Evolutionary conservation across 2,797 vertebrate species (phyloP).

Genomic region (Chaenodraco wilsoni): DNA sequence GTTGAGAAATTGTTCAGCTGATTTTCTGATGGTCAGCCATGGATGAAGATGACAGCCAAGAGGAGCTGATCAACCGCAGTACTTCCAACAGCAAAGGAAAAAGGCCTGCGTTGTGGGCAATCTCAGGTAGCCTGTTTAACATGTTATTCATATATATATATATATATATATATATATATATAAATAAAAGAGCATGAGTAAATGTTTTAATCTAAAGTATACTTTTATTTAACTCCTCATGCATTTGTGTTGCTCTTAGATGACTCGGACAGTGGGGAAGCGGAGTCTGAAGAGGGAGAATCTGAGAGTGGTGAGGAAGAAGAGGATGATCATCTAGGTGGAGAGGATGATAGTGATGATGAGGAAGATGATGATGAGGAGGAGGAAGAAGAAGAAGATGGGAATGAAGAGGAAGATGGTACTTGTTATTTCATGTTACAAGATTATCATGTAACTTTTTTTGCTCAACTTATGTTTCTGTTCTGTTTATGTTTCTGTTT

Average conservation of each 20-base stretch:
- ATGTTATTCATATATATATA: background rate
- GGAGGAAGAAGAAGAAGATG: conserved; percentile 80
- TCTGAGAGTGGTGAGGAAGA: conserved; percentile 79
- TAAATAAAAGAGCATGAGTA: too few species aligned
- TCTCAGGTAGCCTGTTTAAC: conserved; percentile 55
- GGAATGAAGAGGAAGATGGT: conserved; percentile 83
- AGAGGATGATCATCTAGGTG: conserved; percentile 70
- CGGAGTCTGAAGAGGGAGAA: conserved; percentile 84
- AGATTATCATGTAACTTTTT: background rate
- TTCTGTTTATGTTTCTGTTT: background rate
- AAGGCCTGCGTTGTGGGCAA: conserved; percentile 69
- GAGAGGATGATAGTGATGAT: conserved; percentile 77
- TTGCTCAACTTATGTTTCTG: background rate
- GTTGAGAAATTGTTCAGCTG: background rate
- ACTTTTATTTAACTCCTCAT: too few species aligned
- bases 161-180: background rate
- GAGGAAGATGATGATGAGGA: conserved; percentile 74
- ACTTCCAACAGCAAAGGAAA: conserved; percentile 82
- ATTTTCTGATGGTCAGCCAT: conserved; percentile 87
- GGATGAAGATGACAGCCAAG: conserved; percentile 94
- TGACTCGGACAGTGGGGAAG: conserved; percentile 82
- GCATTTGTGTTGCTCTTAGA: conserved; percentile 63
- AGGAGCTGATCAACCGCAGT: conserved; percentile 89
- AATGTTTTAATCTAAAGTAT: background rate
- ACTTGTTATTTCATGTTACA: conserved; percentile 8